phyloP scores from a whole-genome alignment of 2,113 vertebrate genomes.

The Corvus hawaiiensis region DNA sequence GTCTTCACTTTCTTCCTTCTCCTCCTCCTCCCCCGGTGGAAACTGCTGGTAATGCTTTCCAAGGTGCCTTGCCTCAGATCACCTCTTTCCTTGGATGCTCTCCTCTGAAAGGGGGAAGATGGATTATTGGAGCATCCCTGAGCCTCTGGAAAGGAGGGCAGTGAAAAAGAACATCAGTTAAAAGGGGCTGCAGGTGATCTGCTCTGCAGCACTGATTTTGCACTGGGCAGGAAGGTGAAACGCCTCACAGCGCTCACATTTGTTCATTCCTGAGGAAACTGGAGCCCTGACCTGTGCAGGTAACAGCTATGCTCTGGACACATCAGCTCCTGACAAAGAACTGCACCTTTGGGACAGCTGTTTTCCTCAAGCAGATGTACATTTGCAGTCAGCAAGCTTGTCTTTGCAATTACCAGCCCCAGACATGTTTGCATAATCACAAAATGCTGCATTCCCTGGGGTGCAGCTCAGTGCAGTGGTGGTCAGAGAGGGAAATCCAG shows the following conservation, averaged over 20 bases:
- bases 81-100: neutral
- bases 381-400: neutral
- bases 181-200: neutral
- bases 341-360: neutral
- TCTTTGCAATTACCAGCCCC: neutral
- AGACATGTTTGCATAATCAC: neutral
- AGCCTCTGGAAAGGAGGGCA: neutral
- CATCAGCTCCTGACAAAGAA: neutral
- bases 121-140: neutral
- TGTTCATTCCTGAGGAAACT: neutral
- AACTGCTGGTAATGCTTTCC: neutral
- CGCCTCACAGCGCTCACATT: neutral
- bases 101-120: neutral
- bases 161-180: neutral
- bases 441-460: neutral
- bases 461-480: accelerated
- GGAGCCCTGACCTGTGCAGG: neutral
- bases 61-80: neutral
- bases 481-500: neutral
- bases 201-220: neutral
- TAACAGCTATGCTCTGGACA: neutral
- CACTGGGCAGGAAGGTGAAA: neutral
- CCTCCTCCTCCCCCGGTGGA: neutral
- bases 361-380: neutral
- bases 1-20: neutral